A percentile compares a stretch with the other conserved stretches of the same genome.
These are phyloP conservation scores for Scolanthus callimorphus DNA, from an alignment of 92 coral and sea anemone genomes.

Conservation along the genomic window DNA sequence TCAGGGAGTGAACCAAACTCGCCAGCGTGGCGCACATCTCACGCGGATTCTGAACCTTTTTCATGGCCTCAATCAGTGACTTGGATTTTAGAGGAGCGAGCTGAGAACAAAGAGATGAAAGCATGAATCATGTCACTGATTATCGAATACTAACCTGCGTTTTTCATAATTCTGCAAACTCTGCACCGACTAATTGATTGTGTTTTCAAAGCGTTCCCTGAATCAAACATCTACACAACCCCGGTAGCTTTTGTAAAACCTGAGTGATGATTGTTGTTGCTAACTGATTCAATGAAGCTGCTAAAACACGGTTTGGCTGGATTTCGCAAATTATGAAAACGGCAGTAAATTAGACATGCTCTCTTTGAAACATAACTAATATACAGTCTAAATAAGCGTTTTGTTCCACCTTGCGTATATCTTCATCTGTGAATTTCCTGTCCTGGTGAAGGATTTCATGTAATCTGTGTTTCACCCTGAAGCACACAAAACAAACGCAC, in stretches of 20 bases:
- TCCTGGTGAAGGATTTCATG: slow-evolving; percentile 85
- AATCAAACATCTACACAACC: too few species aligned
- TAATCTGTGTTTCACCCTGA: slow-evolving; percentile 81
- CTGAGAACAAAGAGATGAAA: slow-evolving; percentile 36
- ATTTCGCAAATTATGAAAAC: too few species aligned
- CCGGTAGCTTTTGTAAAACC: too few species aligned
- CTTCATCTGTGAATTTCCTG: slow-evolving; percentile 78
- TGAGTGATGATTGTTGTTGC: too few species aligned
- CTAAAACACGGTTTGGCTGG: too few species aligned
- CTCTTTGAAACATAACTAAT: neutral
- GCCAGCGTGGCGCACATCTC: slow-evolving; percentile 76
- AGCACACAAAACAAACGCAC: neutral
- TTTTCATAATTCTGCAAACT: too few species aligned
- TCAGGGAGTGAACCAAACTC: slow-evolving; percentile 68
- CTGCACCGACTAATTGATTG: too few species aligned
- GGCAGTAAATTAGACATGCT: too few species aligned
- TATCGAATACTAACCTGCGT: too few species aligned
- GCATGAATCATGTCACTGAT: too few species aligned
- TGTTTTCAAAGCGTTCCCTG: too few species aligned
- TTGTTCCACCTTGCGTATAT: slow-evolving; percentile 65
- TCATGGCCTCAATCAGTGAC: slow-evolving; percentile 83
- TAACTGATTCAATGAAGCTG: too few species aligned
- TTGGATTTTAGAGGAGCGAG: slow-evolving; percentile 71
- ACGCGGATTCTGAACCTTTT: slow-evolving; percentile 76
- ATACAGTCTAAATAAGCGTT: neutral